Evolutionary conservation across 1,140 invertebrate species (phyloP), one percentile per base, ranked within the genome.

Genomic region (Pinna nobilis): DNA sequence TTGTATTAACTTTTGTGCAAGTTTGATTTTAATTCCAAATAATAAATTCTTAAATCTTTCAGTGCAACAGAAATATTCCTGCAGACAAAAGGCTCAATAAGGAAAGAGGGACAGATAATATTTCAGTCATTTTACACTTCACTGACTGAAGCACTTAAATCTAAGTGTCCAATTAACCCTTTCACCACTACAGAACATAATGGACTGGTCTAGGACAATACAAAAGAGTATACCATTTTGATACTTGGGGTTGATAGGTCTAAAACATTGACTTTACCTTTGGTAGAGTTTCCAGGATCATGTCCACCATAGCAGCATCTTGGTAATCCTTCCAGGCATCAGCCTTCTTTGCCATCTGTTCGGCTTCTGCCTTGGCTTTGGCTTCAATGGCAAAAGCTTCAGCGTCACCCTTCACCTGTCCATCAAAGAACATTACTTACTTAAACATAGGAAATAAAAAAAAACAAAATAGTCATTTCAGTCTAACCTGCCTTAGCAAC

Each of bases 251-350:
- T n/a, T n/a, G n/a, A n/a, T n/a, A n/a, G n/a, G n/a, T n/a, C n/a
- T n/a, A n/a, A n/a, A n/a, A 53, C n/a, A 18, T 18, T 39, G 15
- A 20, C 18, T n/a, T 15, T 67, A 77, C 97, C 93, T 97, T 98
- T 44, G 97, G 97, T 83, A 99, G 89, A n/a, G 95, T 95, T 65
- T 98, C 96, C 25, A 99, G 92, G 84, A 98, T 93, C 97, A 99
- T 98, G 83, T 99, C 97, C 61, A 98, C 93, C 93, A 98, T 97
- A 39, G 97, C 97, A 55, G 97, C 97, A 75, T 95, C 96, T 77
- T 96, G 95, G 86, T 98, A 99, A 84, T 98, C 96, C 84, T 95
- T 96, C 93, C 94, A 98, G 28, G 97, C 97, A 81, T 97, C 96
- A 11, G 97, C 97, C 87, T 99, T 99, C 89, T 96, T 96, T 0